These are phyloP conservation scores for Euphydryas editha DNA, from an alignment of 2,888 invertebrate species.

Conservation along the genomic window DNA sequence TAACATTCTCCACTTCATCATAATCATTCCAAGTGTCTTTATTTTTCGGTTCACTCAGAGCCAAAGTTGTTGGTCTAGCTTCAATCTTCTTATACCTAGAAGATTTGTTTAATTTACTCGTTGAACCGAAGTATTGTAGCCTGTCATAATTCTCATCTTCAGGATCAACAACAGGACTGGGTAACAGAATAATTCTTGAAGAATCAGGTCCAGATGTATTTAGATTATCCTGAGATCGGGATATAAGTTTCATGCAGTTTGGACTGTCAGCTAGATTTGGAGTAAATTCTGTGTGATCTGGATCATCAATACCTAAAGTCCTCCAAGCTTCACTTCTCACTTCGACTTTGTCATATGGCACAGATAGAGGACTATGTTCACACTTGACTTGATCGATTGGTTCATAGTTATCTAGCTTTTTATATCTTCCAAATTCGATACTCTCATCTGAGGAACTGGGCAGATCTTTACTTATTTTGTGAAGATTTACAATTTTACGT, in stretches of 20 bases:
- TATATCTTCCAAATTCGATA: constrained; percentile 79
- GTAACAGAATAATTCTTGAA: constrained; percentile 82
- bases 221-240: constrained; percentile 78
- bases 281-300: constrained; percentile 87
- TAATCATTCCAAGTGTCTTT: constrained; percentile 88
- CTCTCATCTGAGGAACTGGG: constrained; percentile 73
- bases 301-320: constrained; percentile 89
- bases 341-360: constrained; percentile 90
- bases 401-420: constrained; percentile 80
- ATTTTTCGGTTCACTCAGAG: constrained; percentile 69
- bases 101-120: constrained; percentile 86
- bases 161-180: constrained; percentile 75
- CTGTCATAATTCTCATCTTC: constrained; percentile 89
- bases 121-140: constrained; percentile 91
- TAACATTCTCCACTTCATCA: constrained; percentile 88
- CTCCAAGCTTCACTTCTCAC: constrained; percentile 91
- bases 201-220: constrained; percentile 75
- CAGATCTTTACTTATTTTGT: constrained; percentile 68
- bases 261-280: constrained; percentile 76
- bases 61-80: constrained; percentile 82
- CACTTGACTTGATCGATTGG: constrained; percentile 78
- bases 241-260: constrained; percentile 77
- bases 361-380: constrained; percentile 69
- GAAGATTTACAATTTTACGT: constrained; percentile 79
- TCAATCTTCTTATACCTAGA: constrained; percentile 88